Evolutionary conservation across 2,888 invertebrate genomes (phyloP).

Genomic region (Bellardia pandia): DNA sequence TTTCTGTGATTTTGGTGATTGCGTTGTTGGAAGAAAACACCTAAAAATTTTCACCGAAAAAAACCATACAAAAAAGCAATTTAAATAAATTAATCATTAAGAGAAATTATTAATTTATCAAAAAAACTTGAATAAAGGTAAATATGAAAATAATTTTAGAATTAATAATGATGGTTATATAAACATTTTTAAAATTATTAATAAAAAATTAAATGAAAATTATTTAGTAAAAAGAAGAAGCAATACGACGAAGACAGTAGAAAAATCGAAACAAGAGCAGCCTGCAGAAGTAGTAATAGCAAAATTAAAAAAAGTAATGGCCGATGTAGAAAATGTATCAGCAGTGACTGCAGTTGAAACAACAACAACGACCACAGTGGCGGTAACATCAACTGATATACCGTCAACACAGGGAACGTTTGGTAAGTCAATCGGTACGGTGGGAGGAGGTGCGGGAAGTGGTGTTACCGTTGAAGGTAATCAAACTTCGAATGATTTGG

Average conservation of each 20-base stretch:
- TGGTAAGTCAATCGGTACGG: constrained; percentile 28
- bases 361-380: constrained; percentile 74
- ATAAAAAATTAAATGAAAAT: constrained; percentile 49
- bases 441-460: constrained; percentile 77
- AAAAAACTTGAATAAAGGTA: constrained; percentile 45
- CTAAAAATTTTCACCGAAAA: constrained; percentile 70
- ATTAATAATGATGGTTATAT: constrained; percentile 54
- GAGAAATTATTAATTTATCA: constrained; percentile 37
- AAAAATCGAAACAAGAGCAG: constrained; percentile 68
- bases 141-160: constrained; percentile 15
- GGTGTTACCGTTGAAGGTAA: constrained; percentile 72
- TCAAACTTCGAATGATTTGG: constrained; percentile 75
- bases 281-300: constrained; percentile 53
- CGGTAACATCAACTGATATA: constrained; percentile 74
- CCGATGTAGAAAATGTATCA: constrained; percentile 82
- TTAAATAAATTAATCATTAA: constrained; percentile 36
- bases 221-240: constrained; percentile 64
- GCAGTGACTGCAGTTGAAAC: constrained; percentile 74
- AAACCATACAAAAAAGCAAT: constrained; percentile 49
- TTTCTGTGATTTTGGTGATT: constrained; percentile 76
- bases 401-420: constrained; percentile 68
- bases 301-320: constrained; percentile 76
- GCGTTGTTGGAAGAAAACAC: constrained; percentile 74
- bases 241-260: constrained; percentile 51
- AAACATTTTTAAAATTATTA: constrained; percentile 49